Percentiles rank a stretch among this genome's conserved stretches.
These are phyloP conservation scores for Myocastor coypus DNA, from an alignment of 2,113 vertebrate genomes.

Conservation along the genomic window DNA sequence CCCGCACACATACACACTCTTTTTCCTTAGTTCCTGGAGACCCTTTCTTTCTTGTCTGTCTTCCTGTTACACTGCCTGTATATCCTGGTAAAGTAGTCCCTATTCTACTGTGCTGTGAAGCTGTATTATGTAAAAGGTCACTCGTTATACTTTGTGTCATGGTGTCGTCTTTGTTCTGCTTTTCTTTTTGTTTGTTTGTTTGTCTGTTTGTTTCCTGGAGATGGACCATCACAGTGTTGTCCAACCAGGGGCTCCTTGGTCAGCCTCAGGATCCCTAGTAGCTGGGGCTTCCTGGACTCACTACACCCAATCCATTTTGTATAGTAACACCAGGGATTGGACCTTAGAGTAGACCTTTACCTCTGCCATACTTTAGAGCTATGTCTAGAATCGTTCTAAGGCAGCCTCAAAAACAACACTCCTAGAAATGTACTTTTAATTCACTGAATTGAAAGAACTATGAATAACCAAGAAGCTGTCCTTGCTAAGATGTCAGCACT, in stretches of 20 bases:
- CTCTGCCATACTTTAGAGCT: neutral
- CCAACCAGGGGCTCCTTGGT: too few relatives aligned
- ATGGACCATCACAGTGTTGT: neutral
- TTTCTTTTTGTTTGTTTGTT: neutral
- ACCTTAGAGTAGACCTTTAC: neutral
- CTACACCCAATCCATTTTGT: neutral
- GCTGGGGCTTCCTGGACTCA: neutral
- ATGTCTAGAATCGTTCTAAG: neutral
- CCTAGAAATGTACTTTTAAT: neutral
- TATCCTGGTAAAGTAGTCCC: neutral
- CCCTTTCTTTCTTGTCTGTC: neutral
- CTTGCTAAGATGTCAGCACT: neutral
- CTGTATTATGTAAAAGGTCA: neutral
- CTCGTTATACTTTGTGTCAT: neutral
- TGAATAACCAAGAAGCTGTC: neutral
- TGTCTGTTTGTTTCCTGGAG: neutral
- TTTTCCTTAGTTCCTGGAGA: fast-evolving
- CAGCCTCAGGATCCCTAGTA: neutral
- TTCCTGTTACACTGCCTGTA: neutral
- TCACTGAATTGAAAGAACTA: neutral
- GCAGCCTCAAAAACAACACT: neutral
- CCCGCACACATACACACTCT: neutral
- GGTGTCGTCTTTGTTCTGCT: neutral
- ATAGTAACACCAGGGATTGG: neutral
- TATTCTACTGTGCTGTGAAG: neutral